A percentile compares a stretch with the other conserved stretches of the same genome.
Conservation (phyloP, 2,113 vertebrate species). For the Pteronura brasiliensis region DNA sequence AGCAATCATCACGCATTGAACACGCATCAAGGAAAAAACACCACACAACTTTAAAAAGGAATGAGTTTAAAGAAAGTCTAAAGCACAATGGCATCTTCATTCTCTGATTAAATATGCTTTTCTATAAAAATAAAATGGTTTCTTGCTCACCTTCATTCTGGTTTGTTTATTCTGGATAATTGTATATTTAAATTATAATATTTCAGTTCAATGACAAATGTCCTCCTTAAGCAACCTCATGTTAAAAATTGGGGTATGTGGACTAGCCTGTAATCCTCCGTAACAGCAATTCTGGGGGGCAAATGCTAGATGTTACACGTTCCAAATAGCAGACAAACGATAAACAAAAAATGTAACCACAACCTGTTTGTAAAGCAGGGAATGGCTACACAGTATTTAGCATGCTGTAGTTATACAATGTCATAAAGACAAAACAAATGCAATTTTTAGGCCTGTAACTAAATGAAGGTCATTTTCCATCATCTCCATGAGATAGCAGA, state of each 20-base stretch:
- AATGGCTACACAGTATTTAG: neutral
- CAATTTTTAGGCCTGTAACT: neutral
- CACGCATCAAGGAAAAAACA: neutral
- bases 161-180: neutral
- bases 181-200: slow-evolving; percentile 2
- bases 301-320: slow-evolving; percentile 12
- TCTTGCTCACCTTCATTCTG: neutral
- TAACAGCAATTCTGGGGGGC: neutral
- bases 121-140: slow-evolving; percentile 26
- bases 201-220: slow-evolving; percentile 23
- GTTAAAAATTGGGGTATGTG: neutral
- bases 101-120: neutral
- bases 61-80: slow-evolving; percentile 23
- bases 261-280: neutral
- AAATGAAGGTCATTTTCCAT: slow-evolving; percentile 33
- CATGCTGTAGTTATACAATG: neutral
- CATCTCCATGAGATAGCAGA: neutral
- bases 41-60: neutral
- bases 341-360: neutral
- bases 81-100: neutral
- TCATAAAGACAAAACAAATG: neutral
- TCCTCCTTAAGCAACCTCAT: neutral
- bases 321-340: neutral
- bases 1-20: too few species aligned
- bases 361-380: neutral